Evolutionary conservation across 92 coral and sea anemone genomes (phyloP), one percentile per base, ranked within the genome.

Genomic region (Porites divaricata): DNA sequence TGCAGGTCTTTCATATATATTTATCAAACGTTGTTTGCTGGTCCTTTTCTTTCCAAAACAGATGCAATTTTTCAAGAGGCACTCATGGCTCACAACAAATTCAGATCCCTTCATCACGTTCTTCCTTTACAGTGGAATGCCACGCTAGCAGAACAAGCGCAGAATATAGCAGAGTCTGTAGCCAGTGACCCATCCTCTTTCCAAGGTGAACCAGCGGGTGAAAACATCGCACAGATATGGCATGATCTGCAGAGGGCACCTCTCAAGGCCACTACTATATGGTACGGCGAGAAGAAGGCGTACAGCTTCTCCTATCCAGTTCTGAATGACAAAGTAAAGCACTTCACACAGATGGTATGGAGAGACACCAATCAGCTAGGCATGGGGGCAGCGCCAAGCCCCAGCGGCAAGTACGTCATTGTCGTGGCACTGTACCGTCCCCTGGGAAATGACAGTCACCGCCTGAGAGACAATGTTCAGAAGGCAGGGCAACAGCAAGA

Each of bases 211-310:
- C 81, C 89, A 19, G 92, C 85, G 6, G 98, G 98, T 41, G 98
- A 94, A 65, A 94, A 94, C 79, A 88, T 94, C 72, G 98, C 98
- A 41, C 98, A 94, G 79, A 94, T 94, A 77, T 94, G 98, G 98
- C 98, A 94, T 79, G 95, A 92, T 70, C 88, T 92, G 20, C 95
- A 92, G 1, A 81, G 89, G 63, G 98, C 98, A n/a, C 95, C 98
- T 7, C 89, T 92, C 52, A 94, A 92, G 75, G 98, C 98, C 70
- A 78, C 95, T 49, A 87, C 91, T 68, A 89, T 94, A 84, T 94
- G 98, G 98, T 94, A 94, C 90, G 84, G 95, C 25, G 98, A 94
- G 53, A 88, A 76, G 22, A 87, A 81, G 25, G 70, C 83, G 57
- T 94, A 83, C 91, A 94, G 98, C n/a, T 94, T 84, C 81, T 74